Evolutionary conservation across 2,113 vertebrate genomes (phyloP).

Genomic region (Oenanthe melanoleuca): DNA sequence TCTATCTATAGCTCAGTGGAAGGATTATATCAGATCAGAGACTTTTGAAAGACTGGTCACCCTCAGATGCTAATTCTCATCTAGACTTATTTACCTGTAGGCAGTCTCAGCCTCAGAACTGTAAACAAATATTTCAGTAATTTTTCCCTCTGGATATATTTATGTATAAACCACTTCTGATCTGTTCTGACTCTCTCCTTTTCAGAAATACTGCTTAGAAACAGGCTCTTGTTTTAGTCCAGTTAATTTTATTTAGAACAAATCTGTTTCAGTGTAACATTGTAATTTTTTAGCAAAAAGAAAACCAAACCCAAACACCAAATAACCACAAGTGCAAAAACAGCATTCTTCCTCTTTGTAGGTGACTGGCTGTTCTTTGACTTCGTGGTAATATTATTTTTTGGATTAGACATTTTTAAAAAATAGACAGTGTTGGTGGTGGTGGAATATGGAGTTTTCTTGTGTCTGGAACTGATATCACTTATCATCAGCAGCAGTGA

Average conservation of each 20-base stretch:
- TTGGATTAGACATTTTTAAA: neutral
- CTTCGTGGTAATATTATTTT: neutral
- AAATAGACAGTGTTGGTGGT: neutral
- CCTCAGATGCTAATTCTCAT: neutral
- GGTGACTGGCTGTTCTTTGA: neutral
- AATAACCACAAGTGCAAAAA: neutral
- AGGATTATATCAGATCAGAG: neutral
- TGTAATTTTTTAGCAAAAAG: neutral
- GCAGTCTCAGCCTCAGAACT: neutral
- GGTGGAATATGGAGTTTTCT: neutral
- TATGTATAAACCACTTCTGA: constrained; percentile 3
- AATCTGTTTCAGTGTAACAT: neutral
- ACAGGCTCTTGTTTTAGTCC: neutral
- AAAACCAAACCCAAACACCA: neutral
- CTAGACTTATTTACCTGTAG: neutral
- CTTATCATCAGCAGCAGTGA: neutral
- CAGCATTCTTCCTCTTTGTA: neutral
- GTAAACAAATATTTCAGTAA: constrained; percentile 12
- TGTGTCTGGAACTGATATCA: neutral
- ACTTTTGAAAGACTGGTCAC: neutral
- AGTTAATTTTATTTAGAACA: neutral
- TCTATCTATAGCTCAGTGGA: neutral
- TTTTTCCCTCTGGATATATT: neutral
- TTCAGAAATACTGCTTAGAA: neutral
- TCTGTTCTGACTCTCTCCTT: neutral